Evolutionary conservation across 2,888 invertebrate species (phyloP).

Genomic region (Monoplex corrugatus): DNA sequence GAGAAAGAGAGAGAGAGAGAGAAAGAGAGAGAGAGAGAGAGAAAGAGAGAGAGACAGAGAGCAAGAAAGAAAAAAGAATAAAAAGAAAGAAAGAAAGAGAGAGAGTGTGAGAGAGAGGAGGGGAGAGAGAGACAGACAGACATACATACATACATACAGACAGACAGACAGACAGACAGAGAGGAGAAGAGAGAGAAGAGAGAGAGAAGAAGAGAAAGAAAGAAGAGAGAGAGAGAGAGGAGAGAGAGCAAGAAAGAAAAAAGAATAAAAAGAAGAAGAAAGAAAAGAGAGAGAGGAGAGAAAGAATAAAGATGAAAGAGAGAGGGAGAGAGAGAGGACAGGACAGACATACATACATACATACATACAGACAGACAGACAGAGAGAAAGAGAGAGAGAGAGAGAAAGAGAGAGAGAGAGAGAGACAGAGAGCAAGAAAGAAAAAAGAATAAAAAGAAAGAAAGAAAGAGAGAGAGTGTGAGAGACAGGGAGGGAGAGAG

Average conservation of each 20-base stretch:
- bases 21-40: background rate
- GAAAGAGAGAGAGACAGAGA: background rate
- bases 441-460: too few species aligned
- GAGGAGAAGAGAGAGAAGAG: background rate
- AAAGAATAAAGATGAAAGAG: background rate
- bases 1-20: background rate
- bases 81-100: background rate
- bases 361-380: too few species aligned
- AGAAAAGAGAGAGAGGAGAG: too few species aligned
- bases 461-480: too few species aligned
- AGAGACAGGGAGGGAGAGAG: too few species aligned
- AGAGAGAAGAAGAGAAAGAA: background rate
- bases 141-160: background rate
- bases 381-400: too few species aligned
- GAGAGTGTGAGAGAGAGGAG: background rate
- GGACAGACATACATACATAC: too few species aligned
- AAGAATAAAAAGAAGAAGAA: too few species aligned
- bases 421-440: too few species aligned
- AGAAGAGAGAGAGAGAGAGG: background rate
- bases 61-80: background rate
- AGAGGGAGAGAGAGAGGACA: background rate
- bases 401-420: too few species aligned
- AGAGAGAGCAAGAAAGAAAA: background rate
- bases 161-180: slow-evolving; percentile 6
- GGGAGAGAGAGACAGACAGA: background rate